phyloP scores from a whole-genome alignment of 1,140 invertebrate species.

The Hirudo medicinalis region DNA sequence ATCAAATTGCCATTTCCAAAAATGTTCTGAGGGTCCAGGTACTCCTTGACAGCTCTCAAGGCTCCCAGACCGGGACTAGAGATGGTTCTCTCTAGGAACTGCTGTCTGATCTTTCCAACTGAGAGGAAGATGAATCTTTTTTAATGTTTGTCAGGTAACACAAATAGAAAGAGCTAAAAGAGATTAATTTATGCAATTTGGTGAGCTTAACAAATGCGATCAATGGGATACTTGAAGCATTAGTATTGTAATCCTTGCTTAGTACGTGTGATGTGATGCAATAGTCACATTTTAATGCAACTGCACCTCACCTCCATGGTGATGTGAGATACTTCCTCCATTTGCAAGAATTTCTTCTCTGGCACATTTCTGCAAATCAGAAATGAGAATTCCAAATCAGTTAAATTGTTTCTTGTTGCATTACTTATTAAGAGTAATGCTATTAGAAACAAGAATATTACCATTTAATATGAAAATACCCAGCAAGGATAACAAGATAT shows the following conservation, averaged over 20 bases:
- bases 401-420: background rate
- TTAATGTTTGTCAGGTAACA: background rate
- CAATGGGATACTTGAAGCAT: background rate
- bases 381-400: slow-evolving; percentile 33
- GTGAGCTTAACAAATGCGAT: background rate
- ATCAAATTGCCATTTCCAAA: slow-evolving; percentile 73
- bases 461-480: background rate
- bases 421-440: slow-evolving; percentile 9
- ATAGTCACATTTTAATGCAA: background rate
- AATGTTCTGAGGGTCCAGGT: slow-evolving; percentile 83
- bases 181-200: background rate
- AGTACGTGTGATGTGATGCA: too few species aligned
- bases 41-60: slow-evolving; percentile 64
- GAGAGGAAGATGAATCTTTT: background rate
- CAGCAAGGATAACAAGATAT: background rate
- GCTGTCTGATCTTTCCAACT: slow-evolving; percentile 77
- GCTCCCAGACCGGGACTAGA: slow-evolving; percentile 60
- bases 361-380: slow-evolving; percentile 53
- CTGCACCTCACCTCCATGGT: slow-evolving; percentile 57
- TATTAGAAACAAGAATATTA: background rate
- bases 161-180: slow-evolving; percentile 16
- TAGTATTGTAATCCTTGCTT: background rate
- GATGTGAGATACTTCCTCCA: slow-evolving; percentile 86
- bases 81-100: slow-evolving; percentile 64
- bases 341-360: slow-evolving; percentile 77